These are phyloP conservation scores for Stratiomys singularior DNA, from an alignment of 2,888 invertebrate species.

Conservation along the genomic window DNA sequence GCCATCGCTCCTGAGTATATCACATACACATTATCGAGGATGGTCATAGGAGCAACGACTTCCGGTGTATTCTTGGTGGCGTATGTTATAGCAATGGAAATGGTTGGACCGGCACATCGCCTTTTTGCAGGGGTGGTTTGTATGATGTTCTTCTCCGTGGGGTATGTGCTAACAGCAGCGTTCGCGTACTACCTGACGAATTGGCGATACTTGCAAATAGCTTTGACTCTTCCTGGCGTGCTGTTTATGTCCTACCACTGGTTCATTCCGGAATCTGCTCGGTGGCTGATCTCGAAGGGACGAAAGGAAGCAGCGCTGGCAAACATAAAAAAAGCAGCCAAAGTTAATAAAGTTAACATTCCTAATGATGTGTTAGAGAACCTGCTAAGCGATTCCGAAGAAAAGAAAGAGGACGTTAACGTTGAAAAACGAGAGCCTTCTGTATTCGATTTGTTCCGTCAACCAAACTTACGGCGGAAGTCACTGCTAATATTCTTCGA, in stretches of 20 bases:
- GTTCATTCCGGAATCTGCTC: constrained; percentile 80
- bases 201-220: constrained; percentile 77
- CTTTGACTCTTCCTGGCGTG: constrained; percentile 75
- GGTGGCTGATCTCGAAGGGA: constrained; percentile 76
- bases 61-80: constrained; percentile 82
- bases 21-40: constrained; percentile 73
- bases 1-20: constrained; percentile 76
- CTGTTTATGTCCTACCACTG: constrained; percentile 77
- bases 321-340: constrained; percentile 72
- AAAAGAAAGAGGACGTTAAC: constrained; percentile 58
- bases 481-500: constrained; percentile 77
- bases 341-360: constrained; percentile 72
- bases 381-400: constrained; percentile 66
- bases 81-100: constrained; percentile 81
- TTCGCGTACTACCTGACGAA: constrained; percentile 75
- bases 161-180: constrained; percentile 75
- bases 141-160: constrained; percentile 79
- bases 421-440: constrained; percentile 65
- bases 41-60: constrained; percentile 77
- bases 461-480: constrained; percentile 73
- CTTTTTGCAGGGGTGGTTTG: constrained; percentile 77
- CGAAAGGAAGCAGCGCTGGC: constrained; percentile 71
- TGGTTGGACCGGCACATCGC: constrained; percentile 77
- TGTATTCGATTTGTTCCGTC: constrained; percentile 71
- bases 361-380: constrained; percentile 68